These are phyloP conservation scores for Zalophus californianus DNA, from an alignment of 2,797 vertebrate genomes.

Conservation along the genomic window DNA sequence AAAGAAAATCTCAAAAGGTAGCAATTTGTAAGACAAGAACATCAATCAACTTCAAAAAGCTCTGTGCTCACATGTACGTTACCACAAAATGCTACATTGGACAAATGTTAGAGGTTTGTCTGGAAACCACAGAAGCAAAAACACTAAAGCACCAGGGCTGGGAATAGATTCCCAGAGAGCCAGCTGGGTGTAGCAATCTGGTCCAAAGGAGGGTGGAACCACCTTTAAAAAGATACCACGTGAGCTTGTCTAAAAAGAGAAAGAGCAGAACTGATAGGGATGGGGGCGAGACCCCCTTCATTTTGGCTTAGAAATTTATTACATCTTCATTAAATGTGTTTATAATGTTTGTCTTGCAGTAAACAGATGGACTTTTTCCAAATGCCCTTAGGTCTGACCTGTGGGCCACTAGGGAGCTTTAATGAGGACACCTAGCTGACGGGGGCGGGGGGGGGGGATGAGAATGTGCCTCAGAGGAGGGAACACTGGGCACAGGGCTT, in stretches of 20 bases:
- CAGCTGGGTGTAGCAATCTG: neutral
- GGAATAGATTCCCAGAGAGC: neutral
- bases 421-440: neutral
- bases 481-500: neutral
- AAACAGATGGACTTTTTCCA: neutral
- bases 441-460: fast-evolving
- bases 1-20: slow-evolving; percentile 73
- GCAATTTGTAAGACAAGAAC: slow-evolving; percentile 71
- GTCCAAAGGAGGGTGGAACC: neutral
- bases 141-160: neutral
- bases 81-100: slow-evolving; percentile 60
- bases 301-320: neutral
- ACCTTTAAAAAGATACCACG: fast-evolving
- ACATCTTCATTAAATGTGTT: neutral
- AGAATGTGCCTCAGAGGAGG: neutral
- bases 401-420: no score
- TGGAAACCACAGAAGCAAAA: slow-evolving; percentile 53
- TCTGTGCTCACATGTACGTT: neutral
- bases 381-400: neutral
- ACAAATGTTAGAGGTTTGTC: slow-evolving; percentile 54
- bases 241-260: fast-evolving
- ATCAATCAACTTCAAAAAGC: slow-evolving; percentile 71
- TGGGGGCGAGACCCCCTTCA: neutral
- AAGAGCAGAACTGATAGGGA: neutral
- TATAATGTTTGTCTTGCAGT: neutral